Conservation (phyloP, 2,113 vertebrate genomes). For the Myrmophylax atrothorax region DNA sequence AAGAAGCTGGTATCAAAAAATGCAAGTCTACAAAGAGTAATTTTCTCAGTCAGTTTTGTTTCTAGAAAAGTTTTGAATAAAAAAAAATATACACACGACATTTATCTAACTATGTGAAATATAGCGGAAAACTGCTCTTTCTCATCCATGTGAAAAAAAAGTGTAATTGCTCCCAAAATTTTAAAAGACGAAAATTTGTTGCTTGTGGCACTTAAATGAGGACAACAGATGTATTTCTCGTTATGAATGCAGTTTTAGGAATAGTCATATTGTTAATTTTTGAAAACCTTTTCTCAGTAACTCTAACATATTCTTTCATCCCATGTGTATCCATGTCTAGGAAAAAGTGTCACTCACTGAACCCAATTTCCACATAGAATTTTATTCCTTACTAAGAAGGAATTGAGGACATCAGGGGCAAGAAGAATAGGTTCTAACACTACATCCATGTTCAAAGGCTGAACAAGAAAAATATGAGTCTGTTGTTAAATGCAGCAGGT, state of each 20-base stretch:
- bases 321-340: background rate
- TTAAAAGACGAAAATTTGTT: background rate
- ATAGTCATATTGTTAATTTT: background rate
- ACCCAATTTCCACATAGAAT: background rate
- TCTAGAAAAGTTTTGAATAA: background rate
- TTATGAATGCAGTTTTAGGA: background rate
- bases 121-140: background rate
- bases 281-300: background rate
- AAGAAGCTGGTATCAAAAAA: background rate
- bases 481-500: background rate
- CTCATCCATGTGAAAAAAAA: background rate
- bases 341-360: background rate
- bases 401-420: background rate
- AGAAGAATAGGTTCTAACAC: background rate
- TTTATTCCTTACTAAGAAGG: background rate
- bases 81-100: background rate
- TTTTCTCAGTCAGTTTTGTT: background rate
- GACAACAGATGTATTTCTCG: background rate
- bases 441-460: background rate
- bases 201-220: background rate
- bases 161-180: background rate
- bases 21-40: background rate
- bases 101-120: background rate
- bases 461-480: rapidly evolving
- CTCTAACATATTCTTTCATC: background rate